phyloP scores from a whole-genome alignment of 2,888 invertebrate species.

The Sphaeridia pumilis region DNA sequence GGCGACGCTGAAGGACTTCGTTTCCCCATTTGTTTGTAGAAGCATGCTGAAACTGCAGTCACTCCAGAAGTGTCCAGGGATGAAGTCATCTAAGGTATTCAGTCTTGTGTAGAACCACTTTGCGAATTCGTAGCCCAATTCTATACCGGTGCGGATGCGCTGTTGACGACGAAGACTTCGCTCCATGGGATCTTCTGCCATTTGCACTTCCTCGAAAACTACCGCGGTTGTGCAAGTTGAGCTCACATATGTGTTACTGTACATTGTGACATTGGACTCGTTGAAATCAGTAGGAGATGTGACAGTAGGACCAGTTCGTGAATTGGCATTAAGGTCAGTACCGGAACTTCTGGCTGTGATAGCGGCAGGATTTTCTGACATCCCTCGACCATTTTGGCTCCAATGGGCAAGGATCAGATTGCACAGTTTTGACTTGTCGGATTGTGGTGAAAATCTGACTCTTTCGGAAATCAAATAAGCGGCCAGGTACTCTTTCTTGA shows the following conservation, averaged over 20 bases:
- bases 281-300: background rate
- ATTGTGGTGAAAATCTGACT: conserved; percentile 41
- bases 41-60: conserved; percentile 42
- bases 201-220: background rate
- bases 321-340: background rate
- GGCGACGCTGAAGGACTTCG: conserved; percentile 24
- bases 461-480: conserved; percentile 45
- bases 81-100: conserved; percentile 41
- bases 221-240: background rate
- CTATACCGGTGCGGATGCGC: conserved; percentile 15
- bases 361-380: too few relatives aligned
- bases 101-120: conserved; percentile 49
- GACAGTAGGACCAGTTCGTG: background rate
- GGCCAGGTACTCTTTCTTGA: conserved; percentile 48
- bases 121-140: conserved; percentile 47
- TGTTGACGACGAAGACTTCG: background rate
- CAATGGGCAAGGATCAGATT: conserved; percentile 20
- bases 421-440: conserved; percentile 45
- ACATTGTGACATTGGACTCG: background rate
- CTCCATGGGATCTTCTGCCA: background rate
- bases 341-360: background rate
- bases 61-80: conserved; percentile 47
- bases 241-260: background rate
- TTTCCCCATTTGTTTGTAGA: conserved; percentile 36
- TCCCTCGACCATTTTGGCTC: too few relatives aligned